These are phyloP conservation scores for Netelia inedita DNA, from an alignment of 2,888 invertebrate species.

Conservation along the genomic window DNA sequence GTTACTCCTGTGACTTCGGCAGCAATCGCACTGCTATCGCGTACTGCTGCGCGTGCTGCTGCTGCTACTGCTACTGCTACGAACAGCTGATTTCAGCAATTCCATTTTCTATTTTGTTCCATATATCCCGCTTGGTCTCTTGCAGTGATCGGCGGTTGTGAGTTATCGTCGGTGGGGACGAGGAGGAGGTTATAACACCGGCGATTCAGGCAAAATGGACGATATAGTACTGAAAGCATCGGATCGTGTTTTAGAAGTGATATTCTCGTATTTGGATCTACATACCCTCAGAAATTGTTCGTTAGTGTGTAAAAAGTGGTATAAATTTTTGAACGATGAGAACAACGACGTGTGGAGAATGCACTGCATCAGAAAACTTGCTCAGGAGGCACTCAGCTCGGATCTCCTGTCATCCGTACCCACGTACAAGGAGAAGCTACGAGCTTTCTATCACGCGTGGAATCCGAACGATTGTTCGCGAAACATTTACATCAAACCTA, in stretches of 20 bases:
- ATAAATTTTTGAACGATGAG: conserved; percentile 91
- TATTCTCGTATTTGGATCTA: conserved; percentile 96
- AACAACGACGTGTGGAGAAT: conserved; percentile 98
- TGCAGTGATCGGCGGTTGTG: background rate
- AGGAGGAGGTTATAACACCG: conserved; percentile 71
- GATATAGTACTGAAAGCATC: conserved; percentile 89
- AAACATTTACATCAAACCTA: conserved; percentile 98
- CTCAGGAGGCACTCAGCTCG: conserved; percentile 95
- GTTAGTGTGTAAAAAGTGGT: conserved; percentile 97
- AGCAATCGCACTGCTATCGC: conserved; percentile 6
- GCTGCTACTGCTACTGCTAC: background rate
- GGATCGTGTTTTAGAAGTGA: conserved; percentile 94
- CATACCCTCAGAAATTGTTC: conserved; percentile 95
- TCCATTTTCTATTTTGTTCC: conserved; percentile 18
- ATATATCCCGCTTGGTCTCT: background rate
- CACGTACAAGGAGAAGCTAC: conserved; percentile 96
- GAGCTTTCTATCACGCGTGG: conserved; percentile 98
- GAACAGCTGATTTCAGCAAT: conserved; percentile 32
- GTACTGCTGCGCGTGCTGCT: conserved; percentile 41
- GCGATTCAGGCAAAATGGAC: conserved; percentile 87
- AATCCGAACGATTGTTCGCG: conserved; percentile 98
- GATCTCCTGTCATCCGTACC: conserved; percentile 95
- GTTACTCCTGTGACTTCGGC: conserved; percentile 1
- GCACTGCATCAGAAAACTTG: conserved; percentile 94
- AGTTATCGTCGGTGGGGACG: conserved; percentile 19